Conservation (phyloP, 92 coral and sea anemone genomes). For the Palythoa grandiflora region DNA sequence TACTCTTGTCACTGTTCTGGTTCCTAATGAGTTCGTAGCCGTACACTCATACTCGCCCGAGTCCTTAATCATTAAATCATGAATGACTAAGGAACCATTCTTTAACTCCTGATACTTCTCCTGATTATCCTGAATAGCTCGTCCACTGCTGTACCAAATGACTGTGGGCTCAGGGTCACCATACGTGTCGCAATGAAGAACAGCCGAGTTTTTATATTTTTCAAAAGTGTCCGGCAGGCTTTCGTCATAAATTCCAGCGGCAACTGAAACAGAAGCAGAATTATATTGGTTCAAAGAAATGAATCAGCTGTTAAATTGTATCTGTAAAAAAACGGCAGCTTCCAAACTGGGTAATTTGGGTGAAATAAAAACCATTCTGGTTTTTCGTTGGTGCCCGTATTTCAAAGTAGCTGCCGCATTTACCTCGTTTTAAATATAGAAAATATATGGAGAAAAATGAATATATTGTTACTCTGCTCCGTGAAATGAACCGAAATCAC, state of each 20-base stretch:
- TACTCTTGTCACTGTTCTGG: slow-evolving; percentile 65
- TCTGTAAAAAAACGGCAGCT: no score
- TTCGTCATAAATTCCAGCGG: slow-evolving; percentile 78
- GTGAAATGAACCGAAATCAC: no score
- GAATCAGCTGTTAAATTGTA: no score
- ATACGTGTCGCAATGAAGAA: slow-evolving; percentile 81
- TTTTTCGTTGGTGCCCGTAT: no score
- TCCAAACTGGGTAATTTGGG: no score
- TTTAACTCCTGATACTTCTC: slow-evolving; percentile 70
- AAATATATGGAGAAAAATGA: no score
- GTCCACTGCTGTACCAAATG: slow-evolving; percentile 85
- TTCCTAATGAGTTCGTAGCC: slow-evolving; percentile 82
- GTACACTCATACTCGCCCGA: slow-evolving; percentile 90
- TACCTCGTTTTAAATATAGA: no score
- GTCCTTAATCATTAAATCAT: slow-evolving; percentile 69
- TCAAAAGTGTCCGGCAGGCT: slow-evolving; percentile 70
- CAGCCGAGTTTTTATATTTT: slow-evolving; percentile 71
- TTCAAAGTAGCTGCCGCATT: no score
- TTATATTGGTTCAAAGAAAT: no score
- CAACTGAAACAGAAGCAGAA: slow-evolving; percentile 45
- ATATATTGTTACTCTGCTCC: no score
- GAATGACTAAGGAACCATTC: slow-evolving; percentile 83
- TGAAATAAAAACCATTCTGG: no score
- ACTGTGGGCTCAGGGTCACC: slow-evolving; percentile 91
- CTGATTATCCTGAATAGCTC: slow-evolving; percentile 58